Conservation (phyloP, 2,888 invertebrate species). For the Drosophila incognita region DNA sequence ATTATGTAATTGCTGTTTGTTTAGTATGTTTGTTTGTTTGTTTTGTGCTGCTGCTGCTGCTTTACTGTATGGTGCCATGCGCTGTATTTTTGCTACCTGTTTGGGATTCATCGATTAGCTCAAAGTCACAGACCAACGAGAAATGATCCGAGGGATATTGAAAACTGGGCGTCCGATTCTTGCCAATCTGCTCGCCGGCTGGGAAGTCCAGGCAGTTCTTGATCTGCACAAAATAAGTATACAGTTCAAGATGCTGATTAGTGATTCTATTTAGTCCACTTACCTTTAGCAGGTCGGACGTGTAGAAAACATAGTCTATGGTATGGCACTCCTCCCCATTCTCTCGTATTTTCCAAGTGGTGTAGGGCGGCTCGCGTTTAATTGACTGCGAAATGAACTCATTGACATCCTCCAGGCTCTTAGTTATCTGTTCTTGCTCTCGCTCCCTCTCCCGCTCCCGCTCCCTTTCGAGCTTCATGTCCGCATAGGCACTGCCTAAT, state of each 20-base stretch:
- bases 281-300: conserved; percentile 87
- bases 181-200: conserved; percentile 88
- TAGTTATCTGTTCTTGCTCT: conserved; percentile 14
- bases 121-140: conserved; percentile 89
- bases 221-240: conserved; percentile 61
- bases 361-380: conserved; percentile 88
- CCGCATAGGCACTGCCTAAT: conserved; percentile 87
- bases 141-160: conserved; percentile 92
- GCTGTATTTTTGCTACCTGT: conserved; percentile 12
- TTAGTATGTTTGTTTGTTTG: conserved; percentile 44
- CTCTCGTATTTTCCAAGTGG: conserved; percentile 91
- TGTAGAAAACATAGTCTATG: conserved; percentile 91
- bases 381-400: conserved; percentile 79
- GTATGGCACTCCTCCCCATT: conserved; percentile 90
- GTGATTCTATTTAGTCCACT: conserved; percentile 53
- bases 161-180: conserved; percentile 88
- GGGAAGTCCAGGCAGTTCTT: conserved; percentile 86
- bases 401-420: conserved; percentile 44
- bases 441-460: conserved; percentile 15
- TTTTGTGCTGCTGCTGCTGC: conserved; percentile 9
- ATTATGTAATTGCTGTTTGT: conserved; percentile 69
- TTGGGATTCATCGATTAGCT: conserved; percentile 67
- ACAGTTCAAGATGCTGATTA: not conserved
- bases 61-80: conserved; percentile 60
- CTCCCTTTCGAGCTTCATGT: conserved; percentile 78